These are phyloP conservation scores for Liparis tanakae DNA, from an alignment of 2,797 vertebrate genomes.

Conservation along the genomic window DNA sequence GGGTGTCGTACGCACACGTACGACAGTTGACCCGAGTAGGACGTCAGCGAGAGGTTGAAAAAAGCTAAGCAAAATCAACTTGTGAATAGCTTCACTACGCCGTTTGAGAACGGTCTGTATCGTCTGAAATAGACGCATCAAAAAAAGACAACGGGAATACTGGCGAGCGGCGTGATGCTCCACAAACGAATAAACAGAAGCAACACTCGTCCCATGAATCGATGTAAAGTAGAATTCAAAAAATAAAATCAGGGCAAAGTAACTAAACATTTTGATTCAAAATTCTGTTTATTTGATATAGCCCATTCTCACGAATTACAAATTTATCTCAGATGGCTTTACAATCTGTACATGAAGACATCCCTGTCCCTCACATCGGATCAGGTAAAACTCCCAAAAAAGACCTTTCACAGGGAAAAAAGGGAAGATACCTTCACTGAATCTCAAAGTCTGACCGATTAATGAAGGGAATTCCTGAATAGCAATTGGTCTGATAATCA, in stretches of 20 bases:
- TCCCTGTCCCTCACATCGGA: too few species aligned
- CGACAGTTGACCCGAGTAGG: conserved; percentile 31
- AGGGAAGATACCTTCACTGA: neutral
- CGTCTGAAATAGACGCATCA: neutral
- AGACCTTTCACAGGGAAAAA: too few species aligned
- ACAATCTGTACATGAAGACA: too few species aligned
- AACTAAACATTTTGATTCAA: too few species aligned
- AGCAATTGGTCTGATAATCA: neutral
- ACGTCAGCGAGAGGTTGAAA: conserved; percentile 12
- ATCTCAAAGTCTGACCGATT: neutral
- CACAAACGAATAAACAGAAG: conserved; percentile 6
- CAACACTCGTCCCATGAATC: conserved; percentile 1
- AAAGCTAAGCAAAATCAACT: neutral
- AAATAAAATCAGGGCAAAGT: neutral
- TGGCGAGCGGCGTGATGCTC: neutral
- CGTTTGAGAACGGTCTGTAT: neutral
- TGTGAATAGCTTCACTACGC: neutral
- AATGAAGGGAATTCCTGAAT: neutral
- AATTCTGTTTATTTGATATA: too few species aligned
- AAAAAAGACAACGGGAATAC: neutral
- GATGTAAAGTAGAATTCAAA: conserved; percentile 7
- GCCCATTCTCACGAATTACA: too few species aligned
- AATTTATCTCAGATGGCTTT: too few species aligned
- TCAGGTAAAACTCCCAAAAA: too few species aligned
- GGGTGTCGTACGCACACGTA: conserved; percentile 28